Percentiles rank a stretch among this genome's conserved stretches.
These are phyloP conservation scores for Drosophila mimica DNA, from an alignment of 2,888 invertebrate species.

Conservation along the genomic window DNA sequence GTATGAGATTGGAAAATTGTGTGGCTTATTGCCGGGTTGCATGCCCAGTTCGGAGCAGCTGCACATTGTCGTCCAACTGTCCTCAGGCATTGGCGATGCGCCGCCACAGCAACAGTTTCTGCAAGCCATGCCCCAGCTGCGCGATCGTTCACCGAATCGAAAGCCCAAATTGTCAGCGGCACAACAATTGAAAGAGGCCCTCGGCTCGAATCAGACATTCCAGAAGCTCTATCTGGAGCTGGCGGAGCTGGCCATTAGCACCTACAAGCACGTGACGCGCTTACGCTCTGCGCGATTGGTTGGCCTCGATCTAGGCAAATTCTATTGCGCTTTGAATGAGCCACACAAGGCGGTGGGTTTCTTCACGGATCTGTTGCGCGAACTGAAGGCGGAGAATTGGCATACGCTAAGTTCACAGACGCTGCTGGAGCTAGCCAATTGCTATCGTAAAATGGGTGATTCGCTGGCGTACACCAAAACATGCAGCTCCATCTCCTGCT, in stretches of 20 bases:
- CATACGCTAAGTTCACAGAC: constrained; percentile 92
- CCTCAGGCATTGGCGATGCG: constrained; percentile 95
- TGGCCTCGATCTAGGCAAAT: constrained; percentile 94
- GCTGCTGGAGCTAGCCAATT: constrained; percentile 92
- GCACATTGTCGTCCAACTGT: constrained; percentile 94
- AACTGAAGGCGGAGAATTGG: constrained; percentile 96
- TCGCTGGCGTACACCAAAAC: constrained; percentile 89
- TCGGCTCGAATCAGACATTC: constrained; percentile 95
- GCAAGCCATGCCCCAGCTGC: constrained; percentile 81
- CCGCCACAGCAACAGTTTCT: constrained; percentile 84
- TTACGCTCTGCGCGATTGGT: constrained; percentile 93
- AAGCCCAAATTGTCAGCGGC: constrained; percentile 87
- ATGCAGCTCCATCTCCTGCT: constrained; percentile 92
- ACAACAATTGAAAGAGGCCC: constrained; percentile 94
- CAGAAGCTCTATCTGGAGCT: constrained; percentile 96
- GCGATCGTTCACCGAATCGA: constrained; percentile 86
- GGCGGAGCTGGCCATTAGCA: constrained; percentile 97
- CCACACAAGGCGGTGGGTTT: constrained; percentile 96
- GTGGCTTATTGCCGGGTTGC: constrained; percentile 94
- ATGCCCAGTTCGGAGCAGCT: constrained; percentile 94
- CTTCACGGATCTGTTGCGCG: constrained; percentile 93
- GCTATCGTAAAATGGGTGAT: constrained; percentile 93
- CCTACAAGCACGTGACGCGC: constrained; percentile 96
- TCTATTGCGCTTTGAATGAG: constrained; percentile 94
- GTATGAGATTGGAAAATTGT: constrained; percentile 92